phyloP scores from a whole-genome alignment of 2,113 vertebrate genomes.

The Heterotilapia buettikoferi region DNA sequence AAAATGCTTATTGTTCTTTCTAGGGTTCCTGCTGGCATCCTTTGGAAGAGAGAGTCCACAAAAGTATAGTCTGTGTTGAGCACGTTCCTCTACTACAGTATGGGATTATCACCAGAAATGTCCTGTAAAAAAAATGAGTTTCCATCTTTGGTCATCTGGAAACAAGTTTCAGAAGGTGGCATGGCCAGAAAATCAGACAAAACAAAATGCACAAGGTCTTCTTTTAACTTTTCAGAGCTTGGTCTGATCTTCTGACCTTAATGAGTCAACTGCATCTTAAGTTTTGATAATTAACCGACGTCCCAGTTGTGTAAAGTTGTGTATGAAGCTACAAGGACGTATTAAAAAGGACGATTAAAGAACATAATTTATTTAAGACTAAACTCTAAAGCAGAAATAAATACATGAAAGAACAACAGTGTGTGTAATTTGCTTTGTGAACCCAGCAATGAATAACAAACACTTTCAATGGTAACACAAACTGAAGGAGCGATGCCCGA shows the following conservation, averaged over 20 bases:
- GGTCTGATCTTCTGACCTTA: neutral
- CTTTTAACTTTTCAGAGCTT: neutral
- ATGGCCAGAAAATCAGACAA: neutral
- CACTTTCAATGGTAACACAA: slow-evolving; percentile 53
- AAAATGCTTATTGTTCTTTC: neutral
- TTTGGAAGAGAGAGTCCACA: neutral
- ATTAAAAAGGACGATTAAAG: slow-evolving; percentile 20
- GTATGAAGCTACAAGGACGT: neutral
- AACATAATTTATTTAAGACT: slow-evolving; percentile 76
- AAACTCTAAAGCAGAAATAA: slow-evolving; percentile 69
- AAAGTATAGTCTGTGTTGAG: neutral
- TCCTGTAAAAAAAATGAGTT: neutral
- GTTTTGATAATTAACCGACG: neutral
- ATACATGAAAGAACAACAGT: slow-evolving; percentile 59
- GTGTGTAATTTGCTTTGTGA: slow-evolving; percentile 46
- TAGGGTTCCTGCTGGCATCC: neutral
- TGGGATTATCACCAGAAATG: neutral
- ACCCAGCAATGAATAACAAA: slow-evolving; percentile 47
- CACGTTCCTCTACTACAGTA: neutral
- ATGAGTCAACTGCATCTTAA: neutral
- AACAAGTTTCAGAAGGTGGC: neutral
- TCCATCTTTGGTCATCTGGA: neutral
- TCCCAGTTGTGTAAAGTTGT: neutral
- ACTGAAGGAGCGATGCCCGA: slow-evolving; percentile 24
- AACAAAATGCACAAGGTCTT: neutral